phyloP scores from a whole-genome alignment of 2,888 invertebrate genomes.

The Tachina grossa region DNA sequence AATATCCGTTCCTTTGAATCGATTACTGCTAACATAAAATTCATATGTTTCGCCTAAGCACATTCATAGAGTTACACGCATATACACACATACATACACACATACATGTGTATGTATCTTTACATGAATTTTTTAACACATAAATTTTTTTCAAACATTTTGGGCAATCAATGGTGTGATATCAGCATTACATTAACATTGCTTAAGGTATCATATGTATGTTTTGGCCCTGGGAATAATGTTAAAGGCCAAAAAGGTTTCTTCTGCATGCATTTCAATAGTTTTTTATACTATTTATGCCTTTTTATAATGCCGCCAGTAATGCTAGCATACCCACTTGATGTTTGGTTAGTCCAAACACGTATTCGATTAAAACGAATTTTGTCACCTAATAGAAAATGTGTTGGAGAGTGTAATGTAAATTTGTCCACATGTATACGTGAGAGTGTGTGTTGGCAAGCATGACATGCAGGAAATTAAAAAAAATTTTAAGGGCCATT shows the following conservation, averaged over 20 bases:
- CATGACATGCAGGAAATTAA: slow-evolving; percentile 28
- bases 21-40: no score
- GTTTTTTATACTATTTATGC: not conserved
- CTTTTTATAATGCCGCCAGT: slow-evolving; percentile 46
- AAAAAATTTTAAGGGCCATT: slow-evolving; percentile 25
- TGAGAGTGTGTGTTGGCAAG: not conserved
- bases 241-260: not conserved
- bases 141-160: no score
- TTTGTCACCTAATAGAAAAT: slow-evolving; percentile 58
- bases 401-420: not conserved
- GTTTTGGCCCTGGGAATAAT: not conserved
- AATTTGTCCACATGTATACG: not conserved
- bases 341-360: slow-evolving; percentile 57
- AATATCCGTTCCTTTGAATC: no score
- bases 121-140: no score
- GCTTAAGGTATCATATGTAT: not conserved
- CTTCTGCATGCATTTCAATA: no score
- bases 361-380: slow-evolving; percentile 65
- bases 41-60: no score
- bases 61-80: no score
- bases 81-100: no score
- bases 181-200: not conserved
- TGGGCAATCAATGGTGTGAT: not conserved
- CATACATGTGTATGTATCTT: no score
- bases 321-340: slow-evolving; percentile 10